Evolutionary conservation across 2,113 vertebrate genomes (phyloP).

Genomic region (Pangasianodon hypophthalmus): DNA sequence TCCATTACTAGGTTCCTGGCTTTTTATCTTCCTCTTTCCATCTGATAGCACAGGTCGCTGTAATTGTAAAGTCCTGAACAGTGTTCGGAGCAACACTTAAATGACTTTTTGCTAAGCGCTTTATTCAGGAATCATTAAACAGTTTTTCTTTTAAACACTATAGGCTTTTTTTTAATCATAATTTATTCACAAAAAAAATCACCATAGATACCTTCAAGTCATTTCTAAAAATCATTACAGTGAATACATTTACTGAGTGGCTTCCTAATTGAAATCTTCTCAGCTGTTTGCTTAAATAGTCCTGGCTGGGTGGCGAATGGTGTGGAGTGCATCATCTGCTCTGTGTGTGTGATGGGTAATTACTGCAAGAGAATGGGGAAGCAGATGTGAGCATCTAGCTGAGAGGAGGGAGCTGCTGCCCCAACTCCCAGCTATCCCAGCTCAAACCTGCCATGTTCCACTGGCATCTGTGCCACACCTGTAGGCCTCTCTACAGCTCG

Average conservation of each 20-base stretch:
- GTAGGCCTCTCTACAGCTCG: constrained; percentile 62
- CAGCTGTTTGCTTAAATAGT: constrained; percentile 44
- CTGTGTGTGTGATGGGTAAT: constrained; percentile 71
- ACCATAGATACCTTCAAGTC: constrained; percentile 8
- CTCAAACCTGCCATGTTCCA: constrained; percentile 54
- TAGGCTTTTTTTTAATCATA: neutral
- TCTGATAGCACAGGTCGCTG: constrained; percentile 71
- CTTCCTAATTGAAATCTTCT: constrained; percentile 34
- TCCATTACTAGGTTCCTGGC: constrained; percentile 73
- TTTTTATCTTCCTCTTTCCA: constrained; percentile 73
- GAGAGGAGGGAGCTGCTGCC: constrained; percentile 60
- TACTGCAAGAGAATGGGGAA: constrained; percentile 71
- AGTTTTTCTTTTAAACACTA: neutral
- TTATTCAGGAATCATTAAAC: constrained; percentile 54
- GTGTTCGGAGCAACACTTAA: constrained; percentile 71
- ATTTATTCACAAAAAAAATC: neutral
- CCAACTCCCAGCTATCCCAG: constrained; percentile 64
- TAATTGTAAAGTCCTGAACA: constrained; percentile 75
- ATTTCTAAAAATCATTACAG: neutral
- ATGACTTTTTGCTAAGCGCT: constrained; percentile 63
- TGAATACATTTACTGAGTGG: constrained; percentile 6
- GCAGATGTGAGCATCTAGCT: constrained; percentile 75
- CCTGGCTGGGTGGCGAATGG: constrained; percentile 39
- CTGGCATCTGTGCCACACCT: constrained; percentile 78
- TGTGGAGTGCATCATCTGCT: constrained; percentile 67